Evolutionary conservation across 2,797 vertebrate species (phyloP).

Genomic region (Gobionotothen gibberifrons): DNA sequence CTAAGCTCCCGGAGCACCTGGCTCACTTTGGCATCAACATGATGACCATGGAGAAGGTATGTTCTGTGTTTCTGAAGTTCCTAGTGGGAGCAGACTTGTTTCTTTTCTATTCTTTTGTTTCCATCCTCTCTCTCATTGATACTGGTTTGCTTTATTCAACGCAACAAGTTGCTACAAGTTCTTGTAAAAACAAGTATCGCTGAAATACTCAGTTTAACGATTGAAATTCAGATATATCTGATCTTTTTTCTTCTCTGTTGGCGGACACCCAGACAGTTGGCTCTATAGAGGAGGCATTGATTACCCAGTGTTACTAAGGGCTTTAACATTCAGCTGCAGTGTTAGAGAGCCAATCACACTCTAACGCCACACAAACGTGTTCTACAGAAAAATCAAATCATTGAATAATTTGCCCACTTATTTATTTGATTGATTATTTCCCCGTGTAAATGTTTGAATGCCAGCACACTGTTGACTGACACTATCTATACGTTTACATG

Average conservation of each 20-base stretch:
- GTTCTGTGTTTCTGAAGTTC: conserved; percentile 22
- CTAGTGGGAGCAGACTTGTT: not conserved
- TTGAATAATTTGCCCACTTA: conserved; percentile 3
- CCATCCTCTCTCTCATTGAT: not conserved
- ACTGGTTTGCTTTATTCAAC: conserved; percentile 7
- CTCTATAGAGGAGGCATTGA: conserved; percentile 38
- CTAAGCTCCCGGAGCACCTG: conserved; percentile 95
- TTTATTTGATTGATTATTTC: not conserved
- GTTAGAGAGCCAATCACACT: not conserved
- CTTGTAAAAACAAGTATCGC: conserved; percentile 22
- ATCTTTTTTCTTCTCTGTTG: conserved; percentile 27
- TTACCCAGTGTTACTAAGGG: conserved; percentile 21
- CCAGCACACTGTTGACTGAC: not conserved
- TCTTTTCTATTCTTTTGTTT: not conserved
- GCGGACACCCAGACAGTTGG: conserved; percentile 37
- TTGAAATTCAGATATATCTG: conserved; percentile 33
- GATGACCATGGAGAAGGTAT: conserved; percentile 99
- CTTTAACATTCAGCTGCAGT: conserved; percentile 25
- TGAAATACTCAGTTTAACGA: conserved; percentile 7
- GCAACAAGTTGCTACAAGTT: not conserved
- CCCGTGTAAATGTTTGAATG: not conserved
- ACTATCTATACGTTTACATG: not conserved
- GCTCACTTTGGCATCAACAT: conserved; percentile 98
- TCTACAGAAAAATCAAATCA: not conserved
- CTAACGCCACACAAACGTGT: conserved; percentile 2